A percentile compares a stretch with the other conserved stretches of the same genome.
phyloP scores from a whole-genome alignment of 2,797 vertebrate genomes.

The Poliocrania exsul region DNA sequence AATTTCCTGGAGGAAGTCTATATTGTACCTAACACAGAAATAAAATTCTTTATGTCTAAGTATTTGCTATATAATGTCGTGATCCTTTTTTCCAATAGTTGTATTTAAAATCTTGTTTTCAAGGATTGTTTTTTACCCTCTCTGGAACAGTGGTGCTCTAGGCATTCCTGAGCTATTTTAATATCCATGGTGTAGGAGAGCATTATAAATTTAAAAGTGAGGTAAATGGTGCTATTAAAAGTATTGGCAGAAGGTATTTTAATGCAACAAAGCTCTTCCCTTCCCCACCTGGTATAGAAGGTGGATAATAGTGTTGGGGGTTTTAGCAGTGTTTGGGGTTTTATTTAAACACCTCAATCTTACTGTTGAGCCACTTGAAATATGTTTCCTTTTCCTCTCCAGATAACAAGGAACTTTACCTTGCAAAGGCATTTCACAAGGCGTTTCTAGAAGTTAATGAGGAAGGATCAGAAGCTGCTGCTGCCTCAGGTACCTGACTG shows the following conservation, averaged over 20 bases:
- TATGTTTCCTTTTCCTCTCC: slow-evolving; percentile 12
- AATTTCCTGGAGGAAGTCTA: neutral
- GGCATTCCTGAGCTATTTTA: neutral
- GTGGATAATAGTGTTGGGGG: neutral
- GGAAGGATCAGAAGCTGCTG: slow-evolving; percentile 94
- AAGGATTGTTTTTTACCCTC: neutral
- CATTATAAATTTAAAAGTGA: neutral
- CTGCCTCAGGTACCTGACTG: slow-evolving; percentile 85
- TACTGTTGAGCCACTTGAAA: neutral
- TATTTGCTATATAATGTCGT: neutral
- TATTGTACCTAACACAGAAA: neutral
- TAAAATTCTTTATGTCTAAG: neutral
- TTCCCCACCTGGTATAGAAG: neutral
- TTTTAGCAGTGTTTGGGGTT: neutral
- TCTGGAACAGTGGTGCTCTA: neutral
- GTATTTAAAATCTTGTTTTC: neutral
- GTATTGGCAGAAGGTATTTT: neutral
- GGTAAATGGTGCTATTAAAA: neutral
- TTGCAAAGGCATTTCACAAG: slow-evolving; percentile 93
- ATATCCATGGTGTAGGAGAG: neutral
- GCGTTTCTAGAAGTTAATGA: slow-evolving; percentile 96
- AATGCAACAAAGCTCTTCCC: neutral
- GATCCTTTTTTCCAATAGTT: neutral
- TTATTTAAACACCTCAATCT: neutral
- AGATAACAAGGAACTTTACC: slow-evolving; percentile 88